A percentile compares a stretch with the other conserved stretches of the same genome.
Evolutionary conservation across 2,797 vertebrate genomes (phyloP).

Genomic region (Tenualosa thibaudeaui): DNA sequence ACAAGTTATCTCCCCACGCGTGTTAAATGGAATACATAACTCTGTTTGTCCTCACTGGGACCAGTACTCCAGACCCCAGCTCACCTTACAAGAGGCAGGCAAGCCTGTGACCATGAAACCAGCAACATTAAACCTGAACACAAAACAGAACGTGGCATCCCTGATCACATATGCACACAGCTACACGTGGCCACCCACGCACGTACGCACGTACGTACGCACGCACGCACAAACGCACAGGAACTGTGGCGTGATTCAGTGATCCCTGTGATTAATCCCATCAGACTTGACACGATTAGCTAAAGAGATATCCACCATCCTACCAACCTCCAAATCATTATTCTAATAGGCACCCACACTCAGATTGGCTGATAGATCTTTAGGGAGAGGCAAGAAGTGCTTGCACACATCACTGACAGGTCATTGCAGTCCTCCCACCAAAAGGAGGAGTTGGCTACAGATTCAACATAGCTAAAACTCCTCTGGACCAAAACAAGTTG

Average conservation of each 20-base stretch:
- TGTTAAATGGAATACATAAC: background rate
- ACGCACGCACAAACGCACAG: background rate
- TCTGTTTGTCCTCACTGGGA: background rate
- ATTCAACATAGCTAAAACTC: background rate
- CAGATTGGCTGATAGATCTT: background rate
- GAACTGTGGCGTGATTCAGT: background rate
- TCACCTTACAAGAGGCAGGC: background rate
- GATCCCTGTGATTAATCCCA: slow-evolving; percentile 12
- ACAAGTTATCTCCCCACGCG: background rate
- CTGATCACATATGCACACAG: background rate
- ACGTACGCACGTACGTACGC: background rate
- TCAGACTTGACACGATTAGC: background rate
- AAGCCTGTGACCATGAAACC: background rate
- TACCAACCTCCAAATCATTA: background rate
- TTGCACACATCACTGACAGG: background rate
- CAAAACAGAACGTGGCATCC: background rate
- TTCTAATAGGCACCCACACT: background rate
- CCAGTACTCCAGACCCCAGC: background rate
- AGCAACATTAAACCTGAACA: background rate
- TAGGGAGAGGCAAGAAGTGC: background rate
- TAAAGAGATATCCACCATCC: background rate
- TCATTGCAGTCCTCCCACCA: background rate
- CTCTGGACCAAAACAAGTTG: background rate
- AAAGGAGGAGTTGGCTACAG: background rate
- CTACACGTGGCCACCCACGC: background rate